Percentiles rank a stretch among this genome's conserved stretches.
phyloP scores from a whole-genome alignment of 2,888 invertebrate species.

The Dasysyrphus albostriatus region DNA sequence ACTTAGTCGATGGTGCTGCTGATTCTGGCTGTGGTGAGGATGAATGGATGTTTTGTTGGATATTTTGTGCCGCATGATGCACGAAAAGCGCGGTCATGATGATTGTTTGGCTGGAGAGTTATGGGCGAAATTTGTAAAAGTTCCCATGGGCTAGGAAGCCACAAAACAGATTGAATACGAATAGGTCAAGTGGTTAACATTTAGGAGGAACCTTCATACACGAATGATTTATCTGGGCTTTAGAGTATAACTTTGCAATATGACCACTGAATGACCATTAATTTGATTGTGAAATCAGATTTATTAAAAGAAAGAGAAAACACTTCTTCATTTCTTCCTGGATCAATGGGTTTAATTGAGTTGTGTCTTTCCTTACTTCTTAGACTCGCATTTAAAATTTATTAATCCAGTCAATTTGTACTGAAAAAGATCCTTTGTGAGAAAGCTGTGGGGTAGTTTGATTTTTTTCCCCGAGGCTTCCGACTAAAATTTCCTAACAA shows the following conservation, averaged over 20 bases:
- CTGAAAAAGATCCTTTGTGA: no score
- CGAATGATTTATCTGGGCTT: constrained; percentile 14
- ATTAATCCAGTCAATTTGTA: no score
- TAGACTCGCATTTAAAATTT: no score
- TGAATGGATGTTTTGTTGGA: constrained; percentile 45
- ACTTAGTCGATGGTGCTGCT: constrained; percentile 29
- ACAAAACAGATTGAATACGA: not conserved
- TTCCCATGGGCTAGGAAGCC: constrained; percentile 44
- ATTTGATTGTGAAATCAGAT: not conserved
- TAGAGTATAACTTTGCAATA: not conserved
- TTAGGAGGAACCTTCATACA: constrained; percentile 11
- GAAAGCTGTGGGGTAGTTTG: no score
- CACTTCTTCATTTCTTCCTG: not conserved
- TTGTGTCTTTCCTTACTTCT: not conserved
- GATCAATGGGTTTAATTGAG: not conserved
- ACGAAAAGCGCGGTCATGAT: constrained; percentile 60
- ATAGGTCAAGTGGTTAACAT: constrained; percentile 37
- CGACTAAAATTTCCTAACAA: no score
- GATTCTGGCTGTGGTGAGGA: constrained; percentile 42
- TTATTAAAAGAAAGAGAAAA: not conserved
- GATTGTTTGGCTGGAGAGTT: constrained; percentile 26
- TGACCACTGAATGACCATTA: not conserved
- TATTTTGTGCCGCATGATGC: constrained; percentile 56
- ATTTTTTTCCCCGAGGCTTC: no score
- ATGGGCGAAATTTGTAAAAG: constrained; percentile 37